Base-by-base conservation (phyloP, 2,113 vertebrate species). In the Turdus rufiventris region DNA sequence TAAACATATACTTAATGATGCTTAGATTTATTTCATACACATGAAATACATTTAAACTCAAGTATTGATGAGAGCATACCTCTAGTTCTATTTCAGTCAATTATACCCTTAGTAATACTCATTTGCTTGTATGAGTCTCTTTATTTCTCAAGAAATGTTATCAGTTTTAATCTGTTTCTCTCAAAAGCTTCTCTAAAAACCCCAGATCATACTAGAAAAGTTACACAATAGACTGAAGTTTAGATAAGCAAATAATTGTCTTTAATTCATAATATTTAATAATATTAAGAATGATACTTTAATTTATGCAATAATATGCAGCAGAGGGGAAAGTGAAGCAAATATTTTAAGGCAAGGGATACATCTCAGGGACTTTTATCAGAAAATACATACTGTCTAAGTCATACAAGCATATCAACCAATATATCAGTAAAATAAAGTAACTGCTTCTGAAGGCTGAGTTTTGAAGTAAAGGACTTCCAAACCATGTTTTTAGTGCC, bases 1-100 rank as follows among this genome's bases (percentile, higher is more conserved):
- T 16, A 40, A 77, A 45, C 1, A 6, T 18, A 28, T 9, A 33
- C 2, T 57, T 26, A 72, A 12, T 0, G 0, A 57, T 57, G 26
- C 5, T 72, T 26, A 51, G 1, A 33, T n/a, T 51, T 10, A 38
- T 38, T 17, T 40, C 16, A 38, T 36, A 18, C 18, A 53, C 7
- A 38, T 42, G 11, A 77, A 89, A 58, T 84, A 43, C 3, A 6
- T 50, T 50, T 66, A 60, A 75, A 43, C n/a, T 31, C 12, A 45
- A 65, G 3, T 33, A 20, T 7, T 60, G 20, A 45, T 10, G 23
- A 29, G 5, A 74, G 5, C 5, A 47, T 66, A 70, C 3, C 3
- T 53, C 13, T 47, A 42, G 3, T 5, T 74, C 23, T 60, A 51
- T 82, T 91, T 91, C 26, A 47, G 18, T 2, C 8, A 82, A 14